Conservation (phyloP, 2,797 vertebrate genomes). For the Lateolabrax maculatus region DNA sequence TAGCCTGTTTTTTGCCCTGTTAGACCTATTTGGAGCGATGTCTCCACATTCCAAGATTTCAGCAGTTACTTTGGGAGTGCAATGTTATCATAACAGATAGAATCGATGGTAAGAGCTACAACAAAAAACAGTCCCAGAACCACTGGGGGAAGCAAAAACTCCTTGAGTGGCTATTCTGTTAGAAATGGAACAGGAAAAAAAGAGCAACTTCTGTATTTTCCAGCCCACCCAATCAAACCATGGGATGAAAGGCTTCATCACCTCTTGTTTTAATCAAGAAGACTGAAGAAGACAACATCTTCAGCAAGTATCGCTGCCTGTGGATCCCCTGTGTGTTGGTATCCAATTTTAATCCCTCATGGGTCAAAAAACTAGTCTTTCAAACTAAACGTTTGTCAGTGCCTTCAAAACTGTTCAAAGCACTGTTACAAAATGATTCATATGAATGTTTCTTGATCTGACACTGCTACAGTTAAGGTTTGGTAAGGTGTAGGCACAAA, state of each 20-base stretch:
- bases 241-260: background rate
- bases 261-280: background rate
- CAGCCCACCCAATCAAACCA: background rate
- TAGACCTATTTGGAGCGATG: background rate
- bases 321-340: too few relatives aligned
- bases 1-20: background rate
- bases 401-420: background rate
- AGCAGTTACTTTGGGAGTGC: background rate
- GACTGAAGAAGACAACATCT: background rate
- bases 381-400: background rate
- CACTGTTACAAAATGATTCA: background rate
- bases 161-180: background rate
- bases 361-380: too few relatives aligned
- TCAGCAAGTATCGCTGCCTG: too few relatives aligned
- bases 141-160: background rate
- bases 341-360: too few relatives aligned
- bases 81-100: background rate
- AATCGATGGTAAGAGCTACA: too few relatives aligned
- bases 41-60: background rate
- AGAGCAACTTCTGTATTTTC: background rate
- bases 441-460: background rate
- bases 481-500: background rate
- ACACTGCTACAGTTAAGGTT: background rate
- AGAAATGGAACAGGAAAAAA: too few relatives aligned
- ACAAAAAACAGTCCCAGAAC: too few relatives aligned